Evolutionary conservation across 1,140 invertebrate species (phyloP).

Genomic region (Glomeris maerens): DNA sequence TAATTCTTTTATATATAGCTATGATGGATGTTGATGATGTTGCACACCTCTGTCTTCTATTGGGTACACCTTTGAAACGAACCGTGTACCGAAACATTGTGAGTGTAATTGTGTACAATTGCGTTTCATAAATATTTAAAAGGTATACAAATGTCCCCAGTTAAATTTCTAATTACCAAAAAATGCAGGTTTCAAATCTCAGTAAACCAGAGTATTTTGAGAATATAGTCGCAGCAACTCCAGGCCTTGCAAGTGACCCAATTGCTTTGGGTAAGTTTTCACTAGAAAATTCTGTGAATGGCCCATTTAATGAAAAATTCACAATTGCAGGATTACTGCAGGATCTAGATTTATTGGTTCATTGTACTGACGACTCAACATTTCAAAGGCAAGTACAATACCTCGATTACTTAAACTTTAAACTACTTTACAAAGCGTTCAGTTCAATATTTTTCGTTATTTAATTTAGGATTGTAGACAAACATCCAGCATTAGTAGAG

Average conservation of each 20-base stretch:
- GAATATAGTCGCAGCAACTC: slow-evolving; percentile 24
- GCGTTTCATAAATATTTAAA: too few relatives aligned
- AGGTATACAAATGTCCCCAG: too few relatives aligned
- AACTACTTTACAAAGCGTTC: slow-evolving; percentile 3
- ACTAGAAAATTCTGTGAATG: background rate
- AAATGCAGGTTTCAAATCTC: too few relatives aligned
- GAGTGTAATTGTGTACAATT: too few relatives aligned
- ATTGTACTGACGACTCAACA: slow-evolving; percentile 15
- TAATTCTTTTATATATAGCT: too few relatives aligned
- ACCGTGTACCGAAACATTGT: too few relatives aligned
- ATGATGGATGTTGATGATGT: too few relatives aligned
- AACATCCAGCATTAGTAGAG: slow-evolving; percentile 26
- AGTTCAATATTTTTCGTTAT: too few relatives aligned
- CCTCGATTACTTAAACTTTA: background rate
- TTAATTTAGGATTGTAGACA: slow-evolving; percentile 24
- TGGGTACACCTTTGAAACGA: too few relatives aligned
- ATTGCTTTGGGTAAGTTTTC: slow-evolving; percentile 20
- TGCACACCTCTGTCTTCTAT: too few relatives aligned
- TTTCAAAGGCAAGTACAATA: slow-evolving; percentile 14
- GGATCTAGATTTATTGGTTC: slow-evolving; percentile 18
- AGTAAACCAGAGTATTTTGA: slow-evolving; percentile 24
- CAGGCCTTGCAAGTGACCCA: slow-evolving; percentile 24
- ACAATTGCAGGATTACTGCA: slow-evolving; percentile 17
- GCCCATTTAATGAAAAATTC: background rate
- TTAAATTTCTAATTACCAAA: too few relatives aligned